Evolutionary conservation across 1,140 invertebrate genomes (phyloP).

Genomic region (Aphelenchoides besseyi): DNA sequence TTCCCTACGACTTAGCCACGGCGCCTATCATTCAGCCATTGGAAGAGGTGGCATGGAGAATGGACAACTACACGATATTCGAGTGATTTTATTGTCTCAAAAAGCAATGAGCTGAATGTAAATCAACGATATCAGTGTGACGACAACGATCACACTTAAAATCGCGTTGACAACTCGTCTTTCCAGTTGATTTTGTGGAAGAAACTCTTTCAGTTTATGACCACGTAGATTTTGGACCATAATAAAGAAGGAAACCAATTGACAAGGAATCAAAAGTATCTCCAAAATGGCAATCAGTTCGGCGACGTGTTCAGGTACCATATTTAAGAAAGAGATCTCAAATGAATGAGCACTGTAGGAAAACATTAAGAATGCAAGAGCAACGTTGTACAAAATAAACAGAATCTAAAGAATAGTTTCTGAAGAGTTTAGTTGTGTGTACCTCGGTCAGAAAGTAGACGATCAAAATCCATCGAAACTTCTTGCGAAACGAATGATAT

Average conservation of each 20-base stretch:
- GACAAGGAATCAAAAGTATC: neutral
- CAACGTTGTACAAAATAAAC: neutral
- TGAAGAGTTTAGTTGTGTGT: neutral
- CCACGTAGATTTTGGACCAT: neutral
- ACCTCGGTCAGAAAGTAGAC: neutral
- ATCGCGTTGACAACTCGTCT: neutral
- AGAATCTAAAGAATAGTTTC: neutral
- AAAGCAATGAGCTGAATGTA: neutral
- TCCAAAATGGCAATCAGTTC: neutral
- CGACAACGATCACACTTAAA: neutral
- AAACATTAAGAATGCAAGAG: neutral
- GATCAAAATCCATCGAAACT: neutral
- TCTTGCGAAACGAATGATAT: slow-evolving; percentile 11
- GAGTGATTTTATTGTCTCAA: neutral
- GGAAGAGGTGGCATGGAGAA: slow-evolving; percentile 4
- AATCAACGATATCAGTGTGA: neutral
- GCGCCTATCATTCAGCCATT: slow-evolving; percentile 2
- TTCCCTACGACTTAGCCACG: neutral
- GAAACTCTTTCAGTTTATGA: neutral
- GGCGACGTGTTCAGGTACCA: neutral
- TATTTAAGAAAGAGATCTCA: neutral
- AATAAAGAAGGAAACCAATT: neutral
- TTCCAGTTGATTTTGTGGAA: neutral
- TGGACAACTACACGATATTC: neutral
- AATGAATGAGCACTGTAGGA: neutral